These are phyloP conservation scores for Menidia beryllina DNA, from an alignment of 2,113 vertebrate genomes.

Conservation along the genomic window DNA sequence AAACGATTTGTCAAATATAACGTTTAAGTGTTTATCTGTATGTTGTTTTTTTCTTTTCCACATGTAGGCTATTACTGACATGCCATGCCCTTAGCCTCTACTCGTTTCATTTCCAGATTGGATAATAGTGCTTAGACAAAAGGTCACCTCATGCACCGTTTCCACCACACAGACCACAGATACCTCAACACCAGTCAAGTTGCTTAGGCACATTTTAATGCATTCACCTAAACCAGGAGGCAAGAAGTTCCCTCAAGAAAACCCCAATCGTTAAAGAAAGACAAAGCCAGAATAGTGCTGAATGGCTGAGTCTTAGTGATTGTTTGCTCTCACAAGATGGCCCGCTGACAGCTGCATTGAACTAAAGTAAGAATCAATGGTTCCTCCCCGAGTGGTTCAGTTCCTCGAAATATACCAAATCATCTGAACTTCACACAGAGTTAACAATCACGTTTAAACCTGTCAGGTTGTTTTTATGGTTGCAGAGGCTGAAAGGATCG, in stretches of 20 bases:
- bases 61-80: too few species aligned
- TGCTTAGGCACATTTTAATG: constrained; percentile 59
- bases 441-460: constrained; percentile 45
- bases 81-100: background rate
- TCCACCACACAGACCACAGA: constrained; percentile 20
- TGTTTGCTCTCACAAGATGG: constrained; percentile 37
- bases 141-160: background rate
- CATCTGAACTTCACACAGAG: constrained; percentile 39
- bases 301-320: constrained; percentile 17
- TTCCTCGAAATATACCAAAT: constrained; percentile 42
- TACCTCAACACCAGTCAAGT: constrained; percentile 25
- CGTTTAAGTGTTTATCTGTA: too few species aligned
- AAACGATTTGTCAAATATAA: too few species aligned
- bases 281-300: constrained; percentile 15
- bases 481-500: background rate
- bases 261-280: background rate
- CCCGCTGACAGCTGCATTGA: too few species aligned
- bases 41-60: too few species aligned
- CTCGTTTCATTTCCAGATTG: background rate
- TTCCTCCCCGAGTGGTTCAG: constrained; percentile 14
- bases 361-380: constrained; percentile 25
- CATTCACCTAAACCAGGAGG: constrained; percentile 27
- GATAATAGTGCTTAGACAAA: background rate
- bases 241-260: constrained; percentile 27
- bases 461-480: constrained; percentile 26